Percentiles rank a stretch among this genome's conserved stretches.
Conservation (phyloP, 1,140 invertebrate species). For the Temnothorax curvispinosus region DNA sequence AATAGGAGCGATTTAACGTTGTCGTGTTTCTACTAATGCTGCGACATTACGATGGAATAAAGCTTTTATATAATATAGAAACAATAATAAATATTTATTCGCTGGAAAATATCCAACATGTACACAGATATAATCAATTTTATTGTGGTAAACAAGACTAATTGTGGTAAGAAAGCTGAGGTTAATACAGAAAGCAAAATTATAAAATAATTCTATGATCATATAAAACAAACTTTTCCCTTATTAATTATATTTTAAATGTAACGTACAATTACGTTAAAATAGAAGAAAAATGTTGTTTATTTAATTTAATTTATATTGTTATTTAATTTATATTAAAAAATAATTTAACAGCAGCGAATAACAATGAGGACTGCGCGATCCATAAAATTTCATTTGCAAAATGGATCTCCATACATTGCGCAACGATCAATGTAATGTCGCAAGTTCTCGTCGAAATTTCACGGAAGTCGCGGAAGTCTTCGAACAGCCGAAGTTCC, state of each 20-base stretch:
- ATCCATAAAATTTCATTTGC: conserved; percentile 21
- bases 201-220: background rate
- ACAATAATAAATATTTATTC: background rate
- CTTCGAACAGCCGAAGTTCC: conserved; percentile 17
- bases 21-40: background rate
- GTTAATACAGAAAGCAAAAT: background rate
- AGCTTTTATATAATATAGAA: background rate
- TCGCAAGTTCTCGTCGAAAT: conserved; percentile 18
- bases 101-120: background rate
- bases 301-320: background rate
- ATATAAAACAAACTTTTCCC: background rate
- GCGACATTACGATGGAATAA: background rate
- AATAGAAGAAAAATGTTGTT: background rate
- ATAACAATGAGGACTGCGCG: background rate
- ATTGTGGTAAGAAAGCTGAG: background rate
- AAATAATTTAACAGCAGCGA: background rate
- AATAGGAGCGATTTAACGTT: background rate
- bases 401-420: conserved; percentile 23
- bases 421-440: conserved; percentile 11
- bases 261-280: background rate
- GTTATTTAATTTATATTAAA: background rate
- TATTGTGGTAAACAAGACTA: background rate
- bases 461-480: background rate
- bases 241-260: conserved; percentile 14
- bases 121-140: background rate